Evolutionary conservation across 2,888 invertebrate genomes (phyloP), one percentile per base, ranked within the genome.

Genomic region (Xestia sexstrigata): DNA sequence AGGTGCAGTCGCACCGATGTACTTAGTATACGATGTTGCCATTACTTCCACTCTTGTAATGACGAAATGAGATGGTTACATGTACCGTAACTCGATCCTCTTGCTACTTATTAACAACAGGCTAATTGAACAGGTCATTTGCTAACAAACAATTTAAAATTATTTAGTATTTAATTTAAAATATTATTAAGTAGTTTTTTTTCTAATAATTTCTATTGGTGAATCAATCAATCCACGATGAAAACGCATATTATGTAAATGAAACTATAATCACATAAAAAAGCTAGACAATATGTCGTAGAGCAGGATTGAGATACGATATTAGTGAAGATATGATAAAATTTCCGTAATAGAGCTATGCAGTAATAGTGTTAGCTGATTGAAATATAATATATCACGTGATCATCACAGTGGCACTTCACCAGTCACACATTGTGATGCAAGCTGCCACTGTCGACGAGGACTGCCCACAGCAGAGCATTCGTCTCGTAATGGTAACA

Each of bases 401-500:
- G 72, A 15, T 15, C 47, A 11, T 13, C 49, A n/a, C n/a, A n/a
- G n/a, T n/a, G n/a, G n/a, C n/a, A n/a, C n/a, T n/a, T n/a, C n/a
- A 23, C 45, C 45, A 26, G 49, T 8, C 30, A 47, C 35, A 26
- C 49, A 17, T 17, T 11, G 47, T 6, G 75, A 47, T 0, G 78
- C 35, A 42, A 6, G n/a, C 39, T 66, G 1, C 23, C 47, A 6
- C 76, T 0, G 9, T 30, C 17, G 35, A 3, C 26, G 23, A 11
- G 0, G 42, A 35, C n/a, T 26, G n/a, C 26, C 15, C 26, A 0
- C 35, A 0, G 6, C 30, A 17, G 26, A 9, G 26, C 60, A 45
- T 72, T 23, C 68, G 30, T 23, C 75, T 66, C 72, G 70, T 49
- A 68, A 76, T 82, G 93, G 93, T 93, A 93, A 93, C 93, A 87